Base-by-base conservation (phyloP, 2,113 vertebrate genomes). In the Nothobranchius kuhntae region DNA sequence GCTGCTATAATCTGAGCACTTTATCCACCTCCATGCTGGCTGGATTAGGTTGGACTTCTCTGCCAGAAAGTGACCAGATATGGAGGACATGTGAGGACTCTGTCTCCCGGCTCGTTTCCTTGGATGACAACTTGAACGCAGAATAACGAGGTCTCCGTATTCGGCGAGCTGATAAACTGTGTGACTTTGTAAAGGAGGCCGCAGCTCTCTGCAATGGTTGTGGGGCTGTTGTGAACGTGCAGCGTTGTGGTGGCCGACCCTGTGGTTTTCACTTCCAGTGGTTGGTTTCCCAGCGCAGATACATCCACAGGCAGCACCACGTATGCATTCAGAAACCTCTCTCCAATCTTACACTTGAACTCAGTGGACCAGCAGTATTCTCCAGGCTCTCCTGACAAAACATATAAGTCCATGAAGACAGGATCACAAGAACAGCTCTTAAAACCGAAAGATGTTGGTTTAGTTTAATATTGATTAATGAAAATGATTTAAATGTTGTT, bases 101-200 rank as follows among this genome's bases (percentile, higher is more conserved):
- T 65, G 13, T 77, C 81, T 56, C 40, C 84, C n/a, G 68, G 56
- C 46, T 44, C 12, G 4, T 61, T 48, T 2, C 75, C 68, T 17
- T 44, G 71, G 6, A 53, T 30, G 48, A 70, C 11, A 1, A 90
- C 58, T 9, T 78, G 81, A 15, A 93, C 36, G 9, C 93, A 94
- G 75, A 94, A 82, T 10, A 21, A 10, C 0, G 21, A 73, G 0
- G n/a, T 54, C 55, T 46, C 70, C 0, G 14, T 36, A 1, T 15
- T 9, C 13, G 8, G 51, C 2, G 53, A 11, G 50, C 54, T 65
- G 58, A 93, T 80, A 21, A 83, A 73, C 15, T 40, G 11, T 0
- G 85, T 90, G 56, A 92, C 79, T 0, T 93, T 87, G 2, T 90
- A 94, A 42, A 80, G 82, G 10, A 91, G 81, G 61, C 93, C 93